Evolutionary conservation across 1,140 invertebrate species (phyloP), one percentile per base, ranked within the genome.

Genomic region (Chironomus striatipennis): DNA sequence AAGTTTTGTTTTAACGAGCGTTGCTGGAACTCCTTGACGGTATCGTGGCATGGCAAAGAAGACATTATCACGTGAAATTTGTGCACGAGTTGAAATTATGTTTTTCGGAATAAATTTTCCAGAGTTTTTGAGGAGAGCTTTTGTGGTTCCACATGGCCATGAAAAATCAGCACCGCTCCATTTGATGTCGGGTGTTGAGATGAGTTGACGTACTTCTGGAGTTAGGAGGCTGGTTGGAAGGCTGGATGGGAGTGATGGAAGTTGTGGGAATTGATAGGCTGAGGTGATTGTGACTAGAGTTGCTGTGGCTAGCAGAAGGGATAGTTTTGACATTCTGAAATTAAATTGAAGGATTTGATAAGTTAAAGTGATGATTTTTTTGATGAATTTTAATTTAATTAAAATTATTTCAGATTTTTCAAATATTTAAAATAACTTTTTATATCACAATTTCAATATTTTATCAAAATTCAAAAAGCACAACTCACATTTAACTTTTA

Each of bases 71-170:
- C 84, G 83, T 74, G 83, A 83, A 18, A 88, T 83, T 75, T 85
- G 86, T 0, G 81, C 82, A 18, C 87, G 80, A 0, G 86, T 88
- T 0, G 86, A 86, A 47, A 89, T 87, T 12, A 87, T 79, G 77
- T 88, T 87, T 76, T 88, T 87, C 43, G 83, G 78, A 21, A 86
- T 83, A 75, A 85, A 89, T 64, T 84, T 82, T 1, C 86, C 85
- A 0, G 83, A 84, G 47, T 80, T 83, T 74, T 82, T 85, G 79
- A 82, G 87, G 1, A 88, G 80, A 20, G 82, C 83, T 75, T 85
- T 85, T 17, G 85, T 87, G 18, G 82, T 81, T 15, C 81, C 75
- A 74, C 84, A 86, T 3, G 86, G 87, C 78, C 85, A 88, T n/a
- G 86, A 83, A 74, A 87, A 86, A 43, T 79, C 78, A 4, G 83